Conservation (phyloP, 2,797 vertebrate genomes). For the Menidia menidia region DNA sequence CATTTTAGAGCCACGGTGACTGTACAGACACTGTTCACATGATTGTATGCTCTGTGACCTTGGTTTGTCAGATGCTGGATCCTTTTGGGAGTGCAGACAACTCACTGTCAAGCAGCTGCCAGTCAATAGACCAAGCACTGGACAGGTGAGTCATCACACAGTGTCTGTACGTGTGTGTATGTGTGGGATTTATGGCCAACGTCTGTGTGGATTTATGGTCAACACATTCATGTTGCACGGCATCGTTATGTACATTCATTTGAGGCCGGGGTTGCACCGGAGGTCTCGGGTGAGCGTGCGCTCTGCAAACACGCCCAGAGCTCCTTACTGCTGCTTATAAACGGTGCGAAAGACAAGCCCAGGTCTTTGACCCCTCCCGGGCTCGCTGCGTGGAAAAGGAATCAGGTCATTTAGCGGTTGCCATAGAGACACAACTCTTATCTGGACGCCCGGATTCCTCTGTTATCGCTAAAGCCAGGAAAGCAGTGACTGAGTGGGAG, state of each 20-base stretch:
- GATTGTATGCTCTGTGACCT: slow-evolving; percentile 41
- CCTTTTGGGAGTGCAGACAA: slow-evolving; percentile 88
- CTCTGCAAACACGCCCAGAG: slow-evolving; percentile 6
- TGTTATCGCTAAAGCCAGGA: slow-evolving; percentile 54
- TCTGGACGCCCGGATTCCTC: slow-evolving; percentile 77
- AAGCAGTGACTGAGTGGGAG: slow-evolving; percentile 55
- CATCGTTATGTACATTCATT: neutral
- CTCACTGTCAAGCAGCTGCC: slow-evolving; percentile 91
- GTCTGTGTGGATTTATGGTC: slow-evolving; percentile 19
- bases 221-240: neutral
- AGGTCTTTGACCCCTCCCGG: slow-evolving; percentile 45
- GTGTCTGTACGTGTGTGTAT: too few relatives aligned
- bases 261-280: neutral
- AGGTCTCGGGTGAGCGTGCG: neutral
- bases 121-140: slow-evolving; percentile 90
- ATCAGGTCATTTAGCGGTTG: slow-evolving; percentile 68
- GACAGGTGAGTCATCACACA: slow-evolving; percentile 86
- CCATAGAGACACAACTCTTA: slow-evolving; percentile 72
- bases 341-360: slow-evolving; percentile 33
- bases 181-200: slow-evolving; percentile 13
- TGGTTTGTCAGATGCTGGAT: slow-evolving; percentile 85
- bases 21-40: slow-evolving; percentile 4
- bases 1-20: neutral
- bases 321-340: slow-evolving; percentile 29
- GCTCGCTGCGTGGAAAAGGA: slow-evolving; percentile 46